These are phyloP conservation scores for Drosophila ogumai DNA, from an alignment of 1,140 invertebrate species.

Conservation along the genomic window DNA sequence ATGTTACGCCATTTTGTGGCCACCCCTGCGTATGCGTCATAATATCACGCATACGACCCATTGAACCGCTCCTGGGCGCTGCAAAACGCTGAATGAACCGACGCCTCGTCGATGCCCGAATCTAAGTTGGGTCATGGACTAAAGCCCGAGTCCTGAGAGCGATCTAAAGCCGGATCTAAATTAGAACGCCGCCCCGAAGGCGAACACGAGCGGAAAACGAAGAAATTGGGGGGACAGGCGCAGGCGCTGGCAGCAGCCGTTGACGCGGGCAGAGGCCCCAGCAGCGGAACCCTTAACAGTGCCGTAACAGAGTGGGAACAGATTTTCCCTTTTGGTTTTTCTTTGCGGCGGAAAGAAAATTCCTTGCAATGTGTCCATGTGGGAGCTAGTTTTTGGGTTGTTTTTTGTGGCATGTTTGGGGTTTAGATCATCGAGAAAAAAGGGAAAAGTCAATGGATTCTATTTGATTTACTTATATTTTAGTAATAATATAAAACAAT, in stretches of 20 bases:
- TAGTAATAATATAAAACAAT: no score
- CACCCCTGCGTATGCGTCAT: neutral
- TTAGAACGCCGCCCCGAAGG: constrained; percentile 10
- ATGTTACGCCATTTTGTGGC: constrained; percentile 20
- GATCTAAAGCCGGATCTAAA: constrained; percentile 7
- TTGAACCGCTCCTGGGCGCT: constrained; percentile 29
- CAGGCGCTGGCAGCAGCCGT: constrained; percentile 45
- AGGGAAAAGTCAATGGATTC: no score
- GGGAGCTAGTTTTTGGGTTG: neutral
- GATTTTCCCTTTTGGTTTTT: constrained; percentile 24
- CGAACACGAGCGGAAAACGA: constrained; percentile 17
- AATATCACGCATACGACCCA: constrained; percentile 49
- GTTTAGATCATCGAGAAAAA: neutral
- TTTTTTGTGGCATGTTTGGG: constrained; percentile 54
- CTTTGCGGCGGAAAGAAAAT: neutral
- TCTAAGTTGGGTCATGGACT: constrained; percentile 23
- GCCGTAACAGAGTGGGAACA: constrained; percentile 46
- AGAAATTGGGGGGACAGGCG: constrained; percentile 1
- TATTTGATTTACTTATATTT: no score
- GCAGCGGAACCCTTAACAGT: constrained; percentile 47
- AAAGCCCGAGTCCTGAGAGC: constrained; percentile 32
- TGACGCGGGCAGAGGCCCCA: constrained; percentile 31
- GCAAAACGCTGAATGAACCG: constrained; percentile 56
- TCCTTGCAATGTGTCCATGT: constrained; percentile 37
- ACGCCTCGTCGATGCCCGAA: neutral